Conservation (phyloP, 2,113 vertebrate species). For the Limnothrissa miodon region DNA sequence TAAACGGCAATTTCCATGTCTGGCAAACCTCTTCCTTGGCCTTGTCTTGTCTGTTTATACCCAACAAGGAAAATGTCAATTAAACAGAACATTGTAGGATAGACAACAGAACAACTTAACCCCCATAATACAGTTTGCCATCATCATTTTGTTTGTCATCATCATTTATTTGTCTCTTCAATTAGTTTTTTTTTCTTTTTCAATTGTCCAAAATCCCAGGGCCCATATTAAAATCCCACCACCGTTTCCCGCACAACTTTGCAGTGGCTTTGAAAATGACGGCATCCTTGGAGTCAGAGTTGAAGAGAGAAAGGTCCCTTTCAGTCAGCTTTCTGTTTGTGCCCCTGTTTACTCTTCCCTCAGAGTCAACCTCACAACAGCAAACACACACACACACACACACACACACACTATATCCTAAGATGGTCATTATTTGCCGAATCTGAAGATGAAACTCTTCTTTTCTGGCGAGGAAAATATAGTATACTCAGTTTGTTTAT, state of each 20-base stretch:
- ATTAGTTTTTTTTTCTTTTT: not conserved
- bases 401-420: not conserved
- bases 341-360: conserved; percentile 39
- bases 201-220: conserved; percentile 40
- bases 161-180: not conserved
- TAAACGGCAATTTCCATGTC: not conserved
- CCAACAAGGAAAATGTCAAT: not conserved
- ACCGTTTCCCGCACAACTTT: conserved; percentile 55
- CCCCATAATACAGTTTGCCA: not conserved
- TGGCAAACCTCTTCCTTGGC: not conserved
- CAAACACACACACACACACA: not conserved
- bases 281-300: not conserved
- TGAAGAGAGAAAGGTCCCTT: conserved; percentile 43
- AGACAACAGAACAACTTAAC: not conserved
- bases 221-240: conserved; percentile 43
- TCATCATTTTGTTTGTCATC: not conserved
- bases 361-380: conserved; percentile 23
- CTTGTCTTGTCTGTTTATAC: not conserved
- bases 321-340: conserved; percentile 55
- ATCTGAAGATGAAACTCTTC: not conserved
- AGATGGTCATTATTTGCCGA: not conserved
- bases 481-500: not conserved
- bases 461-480: not conserved
- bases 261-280: conserved; percentile 51
- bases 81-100: not conserved